phyloP scores from a whole-genome alignment of 2,797 vertebrate species.

The Sus cebifrons region DNA sequence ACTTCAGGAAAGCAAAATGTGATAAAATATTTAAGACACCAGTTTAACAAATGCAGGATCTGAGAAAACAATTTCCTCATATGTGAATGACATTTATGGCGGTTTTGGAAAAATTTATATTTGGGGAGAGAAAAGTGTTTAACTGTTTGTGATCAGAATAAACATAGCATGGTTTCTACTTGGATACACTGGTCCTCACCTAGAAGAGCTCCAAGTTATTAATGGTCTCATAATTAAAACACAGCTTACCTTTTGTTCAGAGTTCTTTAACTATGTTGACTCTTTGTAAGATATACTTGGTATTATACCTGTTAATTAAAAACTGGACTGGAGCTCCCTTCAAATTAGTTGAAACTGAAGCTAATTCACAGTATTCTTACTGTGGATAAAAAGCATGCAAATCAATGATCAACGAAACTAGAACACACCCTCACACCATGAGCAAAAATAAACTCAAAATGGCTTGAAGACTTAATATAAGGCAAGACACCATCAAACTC shows the following conservation, averaged over 20 bases:
- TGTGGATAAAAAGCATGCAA: not conserved
- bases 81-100: not conserved
- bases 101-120: constrained; percentile 8
- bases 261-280: not conserved
- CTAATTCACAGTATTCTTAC: not conserved
- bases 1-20: not conserved
- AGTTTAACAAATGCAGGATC: not conserved
- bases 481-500: no score
- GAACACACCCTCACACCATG: no score
- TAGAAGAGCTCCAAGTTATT: not conserved
- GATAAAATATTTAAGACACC: not conserved
- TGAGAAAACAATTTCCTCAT: constrained; percentile 43
- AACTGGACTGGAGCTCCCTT: not conserved
- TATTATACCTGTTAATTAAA: constrained; percentile 28
- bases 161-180: not conserved
- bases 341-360: constrained; percentile 29
- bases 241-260: not conserved
- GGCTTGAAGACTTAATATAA: no score
- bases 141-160: not conserved
- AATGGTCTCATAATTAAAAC: not conserved
- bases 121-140: not conserved
- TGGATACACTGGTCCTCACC: not conserved
- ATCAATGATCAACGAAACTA: no score
- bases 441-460: no score
- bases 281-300: not conserved